Conservation (phyloP, 2,888 invertebrate genomes). For the Caenorhabditis auriculariae region DNA sequence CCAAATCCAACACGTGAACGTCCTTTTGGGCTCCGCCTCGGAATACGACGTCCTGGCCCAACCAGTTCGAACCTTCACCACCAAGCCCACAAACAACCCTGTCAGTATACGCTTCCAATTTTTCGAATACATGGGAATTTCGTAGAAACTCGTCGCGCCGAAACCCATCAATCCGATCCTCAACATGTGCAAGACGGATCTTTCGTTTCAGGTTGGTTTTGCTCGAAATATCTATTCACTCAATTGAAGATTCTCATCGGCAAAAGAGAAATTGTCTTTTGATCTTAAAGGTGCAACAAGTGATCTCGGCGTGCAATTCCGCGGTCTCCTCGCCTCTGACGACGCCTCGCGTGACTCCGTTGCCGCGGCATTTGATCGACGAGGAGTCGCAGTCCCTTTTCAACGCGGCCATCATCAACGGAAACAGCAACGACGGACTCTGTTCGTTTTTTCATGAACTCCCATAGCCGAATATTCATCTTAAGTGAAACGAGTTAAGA, state of each 20-base stretch:
- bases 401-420: slow-evolving; percentile 10
- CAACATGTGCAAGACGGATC: too few species aligned
- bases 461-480: too few species aligned
- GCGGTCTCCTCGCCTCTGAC: slow-evolving; percentile 37
- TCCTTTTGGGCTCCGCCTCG: too few species aligned
- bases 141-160: slow-evolving; percentile 36
- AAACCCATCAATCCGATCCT: slow-evolving; percentile 40
- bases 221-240: slow-evolving; percentile 2
- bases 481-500: too few species aligned
- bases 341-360: slow-evolving; percentile 43
- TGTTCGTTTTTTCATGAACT: slow-evolving; percentile 14
- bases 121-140: not conserved
- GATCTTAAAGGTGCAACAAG: slow-evolving; percentile 7
- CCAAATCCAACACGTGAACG: too few species aligned
- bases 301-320: slow-evolving; percentile 34
- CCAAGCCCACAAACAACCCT: slow-evolving; percentile 30
- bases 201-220: too few species aligned
- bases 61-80: slow-evolving; percentile 36
- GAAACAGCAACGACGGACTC: slow-evolving; percentile 29
- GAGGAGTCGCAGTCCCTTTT: slow-evolving; percentile 21
- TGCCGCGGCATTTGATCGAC: slow-evolving; percentile 13
- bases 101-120: slow-evolving; percentile 12
- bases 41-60: slow-evolving; percentile 5
- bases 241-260: not conserved
- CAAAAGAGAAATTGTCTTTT: not conserved